Evolutionary conservation across 2,113 vertebrate genomes (phyloP).

Genomic region (Erpornis zantholeuca): DNA sequence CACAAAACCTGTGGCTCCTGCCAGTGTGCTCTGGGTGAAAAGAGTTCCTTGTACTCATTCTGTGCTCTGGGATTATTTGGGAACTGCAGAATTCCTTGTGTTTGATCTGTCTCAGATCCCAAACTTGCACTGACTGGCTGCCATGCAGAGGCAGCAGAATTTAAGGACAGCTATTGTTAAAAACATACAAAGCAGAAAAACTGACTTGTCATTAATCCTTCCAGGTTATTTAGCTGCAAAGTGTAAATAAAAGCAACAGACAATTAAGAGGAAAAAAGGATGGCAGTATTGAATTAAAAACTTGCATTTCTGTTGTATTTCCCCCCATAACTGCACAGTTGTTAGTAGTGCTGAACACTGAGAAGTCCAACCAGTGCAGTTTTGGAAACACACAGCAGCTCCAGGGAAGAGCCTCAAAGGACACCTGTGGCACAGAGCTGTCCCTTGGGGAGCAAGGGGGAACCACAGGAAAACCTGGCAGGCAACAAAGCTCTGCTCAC

Average conservation of each 20-base stretch:
- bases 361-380: accelerated
- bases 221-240: not conserved
- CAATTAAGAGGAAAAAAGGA: not conserved
- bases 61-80: not conserved
- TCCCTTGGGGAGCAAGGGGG: not conserved
- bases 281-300: not conserved
- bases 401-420: not conserved
- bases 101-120: not conserved
- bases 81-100: not conserved
- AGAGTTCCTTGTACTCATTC: accelerated
- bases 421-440: not conserved
- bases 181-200: not conserved
- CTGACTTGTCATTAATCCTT: not conserved
- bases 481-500: not conserved
- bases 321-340: accelerated
- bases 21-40: not conserved
- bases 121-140: not conserved
- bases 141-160: not conserved
- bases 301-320: not conserved
- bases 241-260: not conserved
- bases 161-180: not conserved
- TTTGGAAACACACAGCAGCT: not conserved
- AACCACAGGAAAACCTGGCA: not conserved
- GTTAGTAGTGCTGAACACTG: not conserved
- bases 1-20: not conserved